Conservation (phyloP, 2,797 vertebrate species). For the Esox lucius region DNA sequence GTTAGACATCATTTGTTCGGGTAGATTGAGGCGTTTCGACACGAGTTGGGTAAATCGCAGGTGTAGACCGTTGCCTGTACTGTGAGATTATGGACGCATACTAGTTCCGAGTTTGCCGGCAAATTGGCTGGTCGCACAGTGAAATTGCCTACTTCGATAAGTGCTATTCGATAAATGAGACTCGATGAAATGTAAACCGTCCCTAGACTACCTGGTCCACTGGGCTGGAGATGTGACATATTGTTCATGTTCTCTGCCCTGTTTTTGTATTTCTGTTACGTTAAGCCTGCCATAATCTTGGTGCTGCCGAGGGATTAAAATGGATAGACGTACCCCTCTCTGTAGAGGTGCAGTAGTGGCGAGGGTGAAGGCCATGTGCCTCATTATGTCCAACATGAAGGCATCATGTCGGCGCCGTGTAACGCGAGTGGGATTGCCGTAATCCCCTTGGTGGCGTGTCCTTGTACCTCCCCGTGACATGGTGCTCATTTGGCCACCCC, state of each 20-base stretch:
- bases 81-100: background rate
- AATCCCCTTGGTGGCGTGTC: slow-evolving; percentile 68
- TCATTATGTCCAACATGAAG: slow-evolving; percentile 64
- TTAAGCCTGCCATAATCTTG: slow-evolving; percentile 70
- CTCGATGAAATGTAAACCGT: slow-evolving; percentile 47
- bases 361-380: slow-evolving; percentile 54
- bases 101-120: background rate
- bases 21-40: background rate
- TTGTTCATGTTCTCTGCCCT: slow-evolving; percentile 60
- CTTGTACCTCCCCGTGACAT: slow-evolving; percentile 63
- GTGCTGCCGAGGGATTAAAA: slow-evolving; percentile 63
- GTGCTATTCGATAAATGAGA: slow-evolving; percentile 59
- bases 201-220: slow-evolving; percentile 46
- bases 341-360: background rate
- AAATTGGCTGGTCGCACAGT: slow-evolving; percentile 36
- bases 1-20: background rate
- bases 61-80: no score
- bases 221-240: slow-evolving; percentile 34
- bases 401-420: slow-evolving; percentile 59
- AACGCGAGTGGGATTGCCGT: slow-evolving; percentile 58
- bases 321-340: slow-evolving; percentile 45
- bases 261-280: slow-evolving; percentile 59
- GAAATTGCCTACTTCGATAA: slow-evolving; percentile 62
- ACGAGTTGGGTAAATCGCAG: background rate
- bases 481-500: slow-evolving; percentile 74